These are phyloP conservation scores for Cosmia pyralina DNA, from an alignment of 2,888 invertebrate genomes.

Conservation along the genomic window DNA sequence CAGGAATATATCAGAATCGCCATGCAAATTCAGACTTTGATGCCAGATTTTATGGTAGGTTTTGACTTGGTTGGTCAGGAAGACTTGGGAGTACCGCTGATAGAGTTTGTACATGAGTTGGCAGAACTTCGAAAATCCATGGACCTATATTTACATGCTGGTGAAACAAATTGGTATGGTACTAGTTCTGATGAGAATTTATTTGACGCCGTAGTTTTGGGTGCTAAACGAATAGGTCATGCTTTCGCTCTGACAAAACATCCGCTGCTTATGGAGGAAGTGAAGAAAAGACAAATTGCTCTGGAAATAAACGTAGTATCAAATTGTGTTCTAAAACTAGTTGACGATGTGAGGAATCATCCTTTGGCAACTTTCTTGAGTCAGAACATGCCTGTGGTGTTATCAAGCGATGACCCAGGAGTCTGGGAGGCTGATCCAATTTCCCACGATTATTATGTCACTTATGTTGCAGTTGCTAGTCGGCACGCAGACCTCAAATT, in stretches of 20 bases:
- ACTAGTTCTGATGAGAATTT: constrained; percentile 92
- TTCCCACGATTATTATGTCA: constrained; percentile 93
- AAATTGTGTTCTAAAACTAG: constrained; percentile 93
- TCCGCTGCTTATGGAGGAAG: constrained; percentile 91
- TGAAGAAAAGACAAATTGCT: constrained; percentile 91
- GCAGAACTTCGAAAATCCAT: constrained; percentile 85
- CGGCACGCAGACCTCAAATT: constrained; percentile 92
- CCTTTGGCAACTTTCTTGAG: constrained; percentile 92
- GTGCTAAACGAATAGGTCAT: constrained; percentile 94
- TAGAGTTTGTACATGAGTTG: constrained; percentile 90
- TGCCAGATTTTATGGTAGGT: constrained; percentile 93
- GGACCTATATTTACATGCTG: constrained; percentile 94
- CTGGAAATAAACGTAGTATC: constrained; percentile 95
- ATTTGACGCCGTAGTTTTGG: constrained; percentile 93
- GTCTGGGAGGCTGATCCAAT: constrained; percentile 93
- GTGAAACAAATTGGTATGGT: constrained; percentile 95
- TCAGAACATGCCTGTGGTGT: constrained; percentile 92
- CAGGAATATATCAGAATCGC: constrained; percentile 86
- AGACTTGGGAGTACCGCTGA: constrained; percentile 92
- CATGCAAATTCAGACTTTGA: constrained; percentile 82
- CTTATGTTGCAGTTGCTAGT: constrained; percentile 94
- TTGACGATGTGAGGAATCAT: constrained; percentile 94
- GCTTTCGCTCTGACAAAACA: constrained; percentile 94
- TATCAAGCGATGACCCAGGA: constrained; percentile 95
- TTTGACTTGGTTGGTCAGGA: constrained; percentile 96